Base-by-base conservation (phyloP, 2,113 vertebrate species). In the Petrocephalus microphthalmus region DNA sequence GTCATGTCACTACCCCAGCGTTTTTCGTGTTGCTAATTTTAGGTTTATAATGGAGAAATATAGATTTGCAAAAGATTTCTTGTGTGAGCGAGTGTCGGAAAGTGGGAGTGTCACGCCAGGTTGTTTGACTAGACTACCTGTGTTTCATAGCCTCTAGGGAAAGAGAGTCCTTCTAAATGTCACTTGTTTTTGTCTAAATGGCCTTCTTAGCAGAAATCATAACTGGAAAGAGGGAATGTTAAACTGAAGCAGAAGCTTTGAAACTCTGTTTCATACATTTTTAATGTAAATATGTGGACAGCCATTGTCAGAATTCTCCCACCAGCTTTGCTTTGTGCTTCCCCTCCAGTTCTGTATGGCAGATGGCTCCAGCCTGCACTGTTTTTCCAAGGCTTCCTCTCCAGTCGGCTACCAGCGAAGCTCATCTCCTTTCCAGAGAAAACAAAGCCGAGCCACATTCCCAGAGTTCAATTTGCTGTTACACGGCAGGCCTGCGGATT, bases 391-490 rank as follows among this genome's bases (percentile, higher is more conserved):
- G 88, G 91, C 93, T 94, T 87, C 89, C 94, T 93, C 93, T 92
- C 91, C 94, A 93, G 93, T 93, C 93, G 92, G 93, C 84, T 90
- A 94, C 93, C 95, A 95, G 94, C 94, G 93, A 95, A 95, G 94
- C 95, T 95, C 94, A 95, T 96, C 95, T 95, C 95, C 95, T 94
- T 93, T 93, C 95, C 94, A 95, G 94, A 94, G 93, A 94, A 96
- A 96, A 96, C 95, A 96, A 96, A 96, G 94, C 92, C 91, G 92
- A 94, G 91, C 93, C 93, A 93, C 95, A 96, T 96, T 96, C 95
- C 95, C 94, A 93, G 56, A 95, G 93, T 95, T 96, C 95, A 96
- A 95, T 96, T 96, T 95, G 94, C 95, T 96, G 95, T 96, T 96
- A 95, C 93, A 93, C 94, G 91, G 94, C 92, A 93, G 94, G 93